Conservation (phyloP, 2,888 invertebrate genomes). For the Cerastis rubricosa region DNA sequence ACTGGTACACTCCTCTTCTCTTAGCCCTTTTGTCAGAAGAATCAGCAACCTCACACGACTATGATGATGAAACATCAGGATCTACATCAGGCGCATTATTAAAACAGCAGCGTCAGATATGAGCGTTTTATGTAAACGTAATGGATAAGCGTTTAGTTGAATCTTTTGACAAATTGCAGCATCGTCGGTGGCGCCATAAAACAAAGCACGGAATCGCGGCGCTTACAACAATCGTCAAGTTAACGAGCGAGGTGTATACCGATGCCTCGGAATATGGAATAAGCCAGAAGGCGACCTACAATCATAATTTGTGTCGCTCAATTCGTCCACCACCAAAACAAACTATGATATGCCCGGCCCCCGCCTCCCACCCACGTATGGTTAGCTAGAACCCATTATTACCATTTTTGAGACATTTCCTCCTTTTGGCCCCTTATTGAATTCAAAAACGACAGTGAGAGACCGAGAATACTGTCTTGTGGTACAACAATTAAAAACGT, state of each 20-base stretch:
- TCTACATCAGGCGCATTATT: background rate
- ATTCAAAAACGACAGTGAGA: background rate
- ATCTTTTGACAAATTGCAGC: conserved; percentile 83
- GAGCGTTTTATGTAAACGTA: conserved; percentile 74
- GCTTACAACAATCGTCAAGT: conserved; percentile 82
- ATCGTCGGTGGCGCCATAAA: conserved; percentile 75
- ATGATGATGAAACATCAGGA: background rate
- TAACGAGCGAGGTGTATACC: conserved; percentile 79
- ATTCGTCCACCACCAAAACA: background rate
- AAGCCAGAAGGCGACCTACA: conserved; percentile 14
- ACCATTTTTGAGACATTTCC: too few species aligned
- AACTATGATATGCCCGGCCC: background rate
- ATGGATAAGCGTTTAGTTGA: conserved; percentile 80
- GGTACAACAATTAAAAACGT: background rate
- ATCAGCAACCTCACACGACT: background rate
- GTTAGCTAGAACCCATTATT: background rate
- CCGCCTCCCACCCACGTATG: too few species aligned
- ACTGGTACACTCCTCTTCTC: background rate
- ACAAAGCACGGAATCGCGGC: conserved; percentile 81
- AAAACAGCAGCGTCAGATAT: conserved; percentile 40
- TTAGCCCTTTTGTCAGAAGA: background rate
- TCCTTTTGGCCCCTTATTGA: too few species aligned
- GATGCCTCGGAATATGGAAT: conserved; percentile 29
- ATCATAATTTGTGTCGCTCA: background rate
- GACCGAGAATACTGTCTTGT: background rate